Evolutionary conservation across 2,113 vertebrate species (phyloP), one percentile per base, ranked within the genome.

Genomic region (Indri indri): DNA sequence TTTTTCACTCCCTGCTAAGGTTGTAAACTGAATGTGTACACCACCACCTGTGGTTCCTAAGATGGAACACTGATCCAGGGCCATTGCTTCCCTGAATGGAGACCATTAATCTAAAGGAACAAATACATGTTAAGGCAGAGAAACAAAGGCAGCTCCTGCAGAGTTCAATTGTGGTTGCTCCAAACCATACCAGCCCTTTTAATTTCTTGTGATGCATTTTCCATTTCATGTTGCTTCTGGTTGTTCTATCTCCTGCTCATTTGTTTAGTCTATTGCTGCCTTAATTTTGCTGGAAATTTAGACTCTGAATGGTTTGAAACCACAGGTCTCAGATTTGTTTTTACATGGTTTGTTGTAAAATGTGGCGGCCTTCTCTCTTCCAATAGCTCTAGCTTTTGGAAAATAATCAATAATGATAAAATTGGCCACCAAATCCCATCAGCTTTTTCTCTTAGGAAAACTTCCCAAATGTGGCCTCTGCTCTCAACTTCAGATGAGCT

Each of bases 1-100:
- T 97, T 98, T 98, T 98, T 61, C 94, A 57, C 93, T 97, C 94
- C 92, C 63, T 88, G 92, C 95, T 87, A 95, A 98, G 97, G 97
- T 98, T 98, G 93, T 97, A 98, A 98, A 97, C 91, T 97, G 89
- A 88, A 96, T 88, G 70, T 96, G 80, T 94, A 97, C 98, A 97
- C 93, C 97, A 98, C 83, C 97, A 98, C 97, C 98, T 98, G 97
- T 97, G 98, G 98, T 98, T 98, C 95, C 95, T 76, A 88, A 96
- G 94, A 97, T 94, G 95, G 96, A 98, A 92, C 94, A 97, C 81
- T 92, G 92, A 98, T 97, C 97, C 92, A 74, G 91, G 90, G 90
- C 70, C 89, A 86, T 95, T 98, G 97, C 96, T 98, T 96, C 91
- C 88, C 94, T 74, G 90, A 97, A 91, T 94, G 82, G 95, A 97